A percentile compares a stretch with the other conserved stretches of the same genome.
These are phyloP conservation scores for Druon quercuslanigerum DNA, from an alignment of 1,140 invertebrate species.

Conservation along the genomic window DNA sequence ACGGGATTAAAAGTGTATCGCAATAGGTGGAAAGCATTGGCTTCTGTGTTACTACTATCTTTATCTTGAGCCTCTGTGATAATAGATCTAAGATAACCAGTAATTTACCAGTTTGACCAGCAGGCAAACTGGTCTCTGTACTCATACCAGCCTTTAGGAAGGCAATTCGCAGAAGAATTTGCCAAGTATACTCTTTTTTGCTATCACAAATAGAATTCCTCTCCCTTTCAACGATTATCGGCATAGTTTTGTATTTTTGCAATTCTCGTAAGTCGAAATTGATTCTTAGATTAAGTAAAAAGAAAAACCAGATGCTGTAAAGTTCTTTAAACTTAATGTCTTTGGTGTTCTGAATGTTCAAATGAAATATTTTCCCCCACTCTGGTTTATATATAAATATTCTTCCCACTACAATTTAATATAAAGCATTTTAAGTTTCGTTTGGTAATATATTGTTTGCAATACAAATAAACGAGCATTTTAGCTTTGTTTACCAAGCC, in stretches of 20 bases:
- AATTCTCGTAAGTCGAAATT: no score
- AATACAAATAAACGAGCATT: no score
- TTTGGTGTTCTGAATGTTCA: no score
- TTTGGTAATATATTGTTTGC: no score
- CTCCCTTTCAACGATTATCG: conserved; percentile 30
- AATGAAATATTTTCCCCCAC: no score
- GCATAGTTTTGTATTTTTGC: background rate
- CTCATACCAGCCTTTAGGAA: conserved; percentile 6
- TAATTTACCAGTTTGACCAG: conserved; percentile 30
- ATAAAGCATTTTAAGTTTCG: no score
- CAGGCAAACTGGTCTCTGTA: conserved; percentile 16
- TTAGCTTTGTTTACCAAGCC: no score
- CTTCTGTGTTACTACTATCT: conserved; percentile 2
- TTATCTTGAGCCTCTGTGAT: conserved; percentile 13
- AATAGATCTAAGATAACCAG: conserved; percentile 5
- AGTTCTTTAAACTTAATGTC: conserved; percentile 1
- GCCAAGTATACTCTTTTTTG: conserved; percentile 21
- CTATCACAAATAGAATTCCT: conserved; percentile 15
- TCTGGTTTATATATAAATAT: no score
- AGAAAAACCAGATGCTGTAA: conserved; percentile 11
- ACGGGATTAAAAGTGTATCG: background rate
- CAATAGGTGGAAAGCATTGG: background rate
- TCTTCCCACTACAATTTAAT: no score
- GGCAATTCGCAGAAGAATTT: conserved; percentile 10
- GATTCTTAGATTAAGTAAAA: no score